These are phyloP conservation scores for Marasmarcha lunaedactyla DNA, from an alignment of 2,888 invertebrate species.

Conservation along the genomic window DNA sequence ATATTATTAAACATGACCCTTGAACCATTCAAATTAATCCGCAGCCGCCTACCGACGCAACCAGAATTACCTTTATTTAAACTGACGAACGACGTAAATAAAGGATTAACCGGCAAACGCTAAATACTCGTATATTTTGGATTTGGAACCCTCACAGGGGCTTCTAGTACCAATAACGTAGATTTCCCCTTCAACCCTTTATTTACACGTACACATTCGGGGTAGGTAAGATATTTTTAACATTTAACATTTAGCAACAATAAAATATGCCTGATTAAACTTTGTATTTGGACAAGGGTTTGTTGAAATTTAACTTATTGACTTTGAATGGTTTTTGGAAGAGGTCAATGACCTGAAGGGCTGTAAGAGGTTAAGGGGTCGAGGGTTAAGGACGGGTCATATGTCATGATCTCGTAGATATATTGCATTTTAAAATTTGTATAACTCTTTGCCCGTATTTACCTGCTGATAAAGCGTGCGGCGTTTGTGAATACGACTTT, in stretches of 20 bases:
- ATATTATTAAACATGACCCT: conserved; percentile 18
- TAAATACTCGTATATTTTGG: conserved; percentile 53
- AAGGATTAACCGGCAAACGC: conserved; percentile 39
- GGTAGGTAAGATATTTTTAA: conserved; percentile 27
- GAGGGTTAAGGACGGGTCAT: conserved; percentile 7
- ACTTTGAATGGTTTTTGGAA: conserved; percentile 17
- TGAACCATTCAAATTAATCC: conserved; percentile 52
- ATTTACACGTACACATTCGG: conserved; percentile 34
- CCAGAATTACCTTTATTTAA: conserved; percentile 42
- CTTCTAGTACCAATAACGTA: conserved; percentile 23
- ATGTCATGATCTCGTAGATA: background rate
- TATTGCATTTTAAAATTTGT: too few relatives aligned
- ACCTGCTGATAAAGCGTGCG: too few relatives aligned
- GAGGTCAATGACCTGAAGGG: conserved; percentile 34
- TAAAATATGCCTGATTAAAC: conserved; percentile 33
- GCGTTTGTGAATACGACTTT: too few relatives aligned
- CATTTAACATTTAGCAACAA: conserved; percentile 35
- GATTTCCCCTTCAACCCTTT: conserved; percentile 35
- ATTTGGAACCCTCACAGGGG: conserved; percentile 26
- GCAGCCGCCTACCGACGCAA: conserved; percentile 19
- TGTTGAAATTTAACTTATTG: conserved; percentile 22
- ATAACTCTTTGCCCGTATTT: too few relatives aligned
- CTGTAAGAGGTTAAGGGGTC: conserved; percentile 9
- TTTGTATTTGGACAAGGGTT: conserved; percentile 19
- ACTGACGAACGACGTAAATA: conserved; percentile 47